Percentiles rank a stretch among this genome's conserved stretches.
Evolutionary conservation across 1,140 invertebrate species (phyloP).

Genomic region (Macrosteles quadrilineatus): DNA sequence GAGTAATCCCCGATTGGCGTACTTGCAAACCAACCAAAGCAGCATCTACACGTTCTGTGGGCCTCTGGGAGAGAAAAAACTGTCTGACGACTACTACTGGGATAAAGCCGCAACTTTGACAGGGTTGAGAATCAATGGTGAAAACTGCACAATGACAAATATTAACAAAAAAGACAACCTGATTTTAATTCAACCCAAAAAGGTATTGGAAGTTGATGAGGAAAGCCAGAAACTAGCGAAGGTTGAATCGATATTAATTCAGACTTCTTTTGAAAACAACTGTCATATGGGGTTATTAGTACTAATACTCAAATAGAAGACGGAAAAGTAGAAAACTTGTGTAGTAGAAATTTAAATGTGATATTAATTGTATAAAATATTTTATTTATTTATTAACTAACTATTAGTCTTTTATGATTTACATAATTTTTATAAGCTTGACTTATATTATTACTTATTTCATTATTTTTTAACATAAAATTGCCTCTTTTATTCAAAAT

Average conservation of each 20-base stretch:
- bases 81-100: constrained; percentile 16
- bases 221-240: not conserved
- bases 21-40: constrained; percentile 19
- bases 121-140: not conserved
- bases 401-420: too few relatives aligned
- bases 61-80: constrained; percentile 12
- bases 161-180: constrained; percentile 8
- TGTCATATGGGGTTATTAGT: not conserved
- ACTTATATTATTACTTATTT: too few relatives aligned
- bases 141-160: constrained; percentile 7
- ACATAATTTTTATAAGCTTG: too few relatives aligned
- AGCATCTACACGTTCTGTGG: constrained; percentile 22
- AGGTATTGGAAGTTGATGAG: not conserved
- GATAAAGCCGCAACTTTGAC: constrained; percentile 11
- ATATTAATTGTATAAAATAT: too few relatives aligned
- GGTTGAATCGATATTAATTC: not conserved
- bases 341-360: too few relatives aligned
- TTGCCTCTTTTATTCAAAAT: too few relatives aligned
- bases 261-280: not conserved
- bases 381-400: too few relatives aligned
- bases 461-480: too few relatives aligned
- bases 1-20: not conserved
- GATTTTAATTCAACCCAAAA: constrained; percentile 22
- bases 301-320: too few relatives aligned
- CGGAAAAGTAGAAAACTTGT: too few relatives aligned